Percentiles rank a stretch among this genome's conserved stretches.
Conservation (phyloP, 2,888 invertebrate species). For the Anaspis maculata region DNA sequence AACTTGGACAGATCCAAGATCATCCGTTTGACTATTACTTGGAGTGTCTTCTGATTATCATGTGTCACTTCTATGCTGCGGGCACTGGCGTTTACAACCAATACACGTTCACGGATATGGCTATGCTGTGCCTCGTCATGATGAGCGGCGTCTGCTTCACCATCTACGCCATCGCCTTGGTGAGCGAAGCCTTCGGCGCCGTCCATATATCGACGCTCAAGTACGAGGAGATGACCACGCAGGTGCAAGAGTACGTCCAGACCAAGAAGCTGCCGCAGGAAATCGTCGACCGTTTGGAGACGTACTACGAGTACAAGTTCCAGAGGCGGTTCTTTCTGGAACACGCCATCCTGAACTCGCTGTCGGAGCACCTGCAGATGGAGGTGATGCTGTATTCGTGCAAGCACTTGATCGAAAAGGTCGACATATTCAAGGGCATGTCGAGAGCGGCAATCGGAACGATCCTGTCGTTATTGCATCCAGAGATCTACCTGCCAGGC, state of each 20-base stretch:
- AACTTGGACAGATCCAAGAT: background rate
- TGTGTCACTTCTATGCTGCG: background rate
- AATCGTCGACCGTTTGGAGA: slow-evolving; percentile 32
- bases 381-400: background rate
- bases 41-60: background rate
- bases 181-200: background rate
- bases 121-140: background rate
- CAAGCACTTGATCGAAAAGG: background rate
- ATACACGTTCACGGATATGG: background rate
- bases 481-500: background rate
- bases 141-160: background rate
- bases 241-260: slow-evolving; percentile 33
- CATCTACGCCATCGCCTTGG: background rate
- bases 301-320: slow-evolving; percentile 35
- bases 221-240: slow-evolving; percentile 35
- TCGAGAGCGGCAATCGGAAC: background rate
- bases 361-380: background rate
- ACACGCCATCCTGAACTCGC: slow-evolving; percentile 21
- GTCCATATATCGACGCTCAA: slow-evolving; percentile 23
- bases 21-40: background rate
- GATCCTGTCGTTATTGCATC: background rate
- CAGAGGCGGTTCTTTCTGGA: slow-evolving; percentile 35
- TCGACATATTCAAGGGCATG: background rate
- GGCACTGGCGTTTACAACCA: background rate
- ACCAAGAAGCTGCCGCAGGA: slow-evolving; percentile 35